Percentiles rank a stretch among this genome's conserved stretches.
Conservation (phyloP, 2,888 invertebrate species). For the Resseliella maxima region DNA sequence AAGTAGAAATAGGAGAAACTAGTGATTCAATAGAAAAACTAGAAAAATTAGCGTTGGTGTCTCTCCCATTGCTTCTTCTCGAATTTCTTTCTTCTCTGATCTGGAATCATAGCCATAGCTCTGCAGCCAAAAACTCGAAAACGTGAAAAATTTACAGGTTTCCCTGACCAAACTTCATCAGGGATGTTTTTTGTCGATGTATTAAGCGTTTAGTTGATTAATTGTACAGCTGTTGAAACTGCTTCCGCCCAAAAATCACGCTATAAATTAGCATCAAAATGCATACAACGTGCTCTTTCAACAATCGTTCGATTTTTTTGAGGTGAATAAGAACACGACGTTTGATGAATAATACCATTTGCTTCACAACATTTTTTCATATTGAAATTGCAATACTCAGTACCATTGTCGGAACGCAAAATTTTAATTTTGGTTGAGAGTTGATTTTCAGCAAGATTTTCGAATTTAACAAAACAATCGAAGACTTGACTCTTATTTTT, state of each 20-base stretch:
- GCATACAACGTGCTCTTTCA: conserved; percentile 60
- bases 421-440: conserved; percentile 60
- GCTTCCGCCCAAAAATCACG: conserved; percentile 60
- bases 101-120: not conserved
- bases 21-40: too few relatives aligned
- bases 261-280: conserved; percentile 58
- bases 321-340: conserved; percentile 58
- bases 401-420: conserved; percentile 61
- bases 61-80: too few relatives aligned
- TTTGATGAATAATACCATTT: too few relatives aligned
- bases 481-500: not conserved
- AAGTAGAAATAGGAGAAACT: too few relatives aligned
- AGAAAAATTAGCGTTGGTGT: too few relatives aligned
- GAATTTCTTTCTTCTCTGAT: not conserved
- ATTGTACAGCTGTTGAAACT: conserved; percentile 59
- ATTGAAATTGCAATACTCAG: conserved; percentile 59
- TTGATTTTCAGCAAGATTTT: conserved; percentile 61
- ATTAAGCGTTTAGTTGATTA: conserved; percentile 56
- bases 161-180: not conserved
- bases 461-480: conserved; percentile 60
- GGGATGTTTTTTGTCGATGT: not conserved
- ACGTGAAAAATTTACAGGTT: not conserved
- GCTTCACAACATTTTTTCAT: conserved; percentile 59
- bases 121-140: not conserved
- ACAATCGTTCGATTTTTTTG: conserved; percentile 59